These are phyloP conservation scores for Lingula anatina DNA, from an alignment of 2,888 invertebrate genomes.

Conservation along the genomic window DNA sequence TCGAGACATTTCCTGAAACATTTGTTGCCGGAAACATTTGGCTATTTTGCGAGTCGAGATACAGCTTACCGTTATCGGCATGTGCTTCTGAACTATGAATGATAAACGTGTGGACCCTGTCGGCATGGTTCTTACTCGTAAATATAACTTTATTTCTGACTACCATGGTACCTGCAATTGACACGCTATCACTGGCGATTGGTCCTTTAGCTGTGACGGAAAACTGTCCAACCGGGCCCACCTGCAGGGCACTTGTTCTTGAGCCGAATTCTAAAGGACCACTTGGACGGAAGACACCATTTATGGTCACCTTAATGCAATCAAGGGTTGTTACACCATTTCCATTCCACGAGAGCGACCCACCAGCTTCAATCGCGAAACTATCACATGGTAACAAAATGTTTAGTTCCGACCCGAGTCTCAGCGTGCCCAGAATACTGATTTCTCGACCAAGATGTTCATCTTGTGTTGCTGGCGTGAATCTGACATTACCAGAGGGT, in stretches of 20 bases:
- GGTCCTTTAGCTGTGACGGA: conserved; percentile 15
- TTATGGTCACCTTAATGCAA: conserved; percentile 19
- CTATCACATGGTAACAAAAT: conserved; percentile 15
- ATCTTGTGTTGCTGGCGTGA: conserved; percentile 13
- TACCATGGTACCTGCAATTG: conserved; percentile 16
- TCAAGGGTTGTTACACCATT: conserved; percentile 15
- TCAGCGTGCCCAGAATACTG: conserved; percentile 15
- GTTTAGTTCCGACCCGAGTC: conserved; percentile 15
- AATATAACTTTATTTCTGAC: conserved; percentile 18
- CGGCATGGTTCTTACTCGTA: conserved; percentile 5
- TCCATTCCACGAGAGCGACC: conserved; percentile 14
- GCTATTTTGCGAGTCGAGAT: no score
- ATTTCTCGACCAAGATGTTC: conserved; percentile 17
- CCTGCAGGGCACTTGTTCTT: conserved; percentile 11
- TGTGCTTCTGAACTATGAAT: conserved; percentile 10
- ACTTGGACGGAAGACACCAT: conserved; percentile 16
- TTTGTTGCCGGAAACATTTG: no score
- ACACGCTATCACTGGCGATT: conserved; percentile 13
- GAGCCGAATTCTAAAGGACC: conserved; percentile 15
- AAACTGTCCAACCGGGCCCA: conserved; percentile 18
- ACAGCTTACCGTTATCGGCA: no score
- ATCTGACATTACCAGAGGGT: conserved; percentile 10
- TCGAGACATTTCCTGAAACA: no score
- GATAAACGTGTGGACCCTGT: conserved; percentile 12
- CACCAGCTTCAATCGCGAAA: conserved; percentile 15